phyloP scores from a whole-genome alignment of 2,797 vertebrate genomes.

The Ataeniobius toweri region DNA sequence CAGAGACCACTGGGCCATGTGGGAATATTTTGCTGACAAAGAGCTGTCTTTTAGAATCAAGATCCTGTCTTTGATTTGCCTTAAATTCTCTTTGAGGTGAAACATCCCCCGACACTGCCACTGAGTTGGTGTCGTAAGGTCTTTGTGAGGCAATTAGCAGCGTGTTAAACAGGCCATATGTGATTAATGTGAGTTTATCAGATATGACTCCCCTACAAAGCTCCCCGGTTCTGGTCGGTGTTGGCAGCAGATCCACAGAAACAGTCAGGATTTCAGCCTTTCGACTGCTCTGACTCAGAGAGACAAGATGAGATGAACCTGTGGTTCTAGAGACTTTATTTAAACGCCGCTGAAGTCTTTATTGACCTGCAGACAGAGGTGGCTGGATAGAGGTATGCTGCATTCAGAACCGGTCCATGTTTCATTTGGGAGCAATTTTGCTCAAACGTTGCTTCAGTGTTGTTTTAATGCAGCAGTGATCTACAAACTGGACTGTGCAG shows the following conservation, averaged over 20 bases:
- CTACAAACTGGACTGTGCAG: constrained; percentile 9
- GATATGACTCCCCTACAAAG: constrained; percentile 14
- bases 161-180: constrained; percentile 9
- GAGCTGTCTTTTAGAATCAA: not conserved
- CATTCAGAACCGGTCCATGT: constrained; percentile 41
- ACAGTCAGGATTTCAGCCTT: constrained; percentile 23
- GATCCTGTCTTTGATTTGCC: not conserved
- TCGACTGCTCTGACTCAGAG: constrained; percentile 8
- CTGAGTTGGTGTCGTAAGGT: constrained; percentile 7
- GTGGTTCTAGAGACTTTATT: constrained; percentile 4
- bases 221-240: not conserved
- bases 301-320: not conserved
- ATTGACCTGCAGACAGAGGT: constrained; percentile 33
- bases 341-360: not conserved
- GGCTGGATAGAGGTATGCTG: constrained; percentile 33
- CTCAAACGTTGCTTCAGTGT: not conserved
- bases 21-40: constrained; percentile 10
- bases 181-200: constrained; percentile 19
- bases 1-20: constrained; percentile 3
- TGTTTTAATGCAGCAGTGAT: constrained; percentile 8
- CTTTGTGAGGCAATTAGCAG: not conserved
- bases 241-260: constrained; percentile 22
- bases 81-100: constrained; percentile 1
- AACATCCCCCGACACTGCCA: not conserved
- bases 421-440: constrained; percentile 35